These are phyloP conservation scores for Lepidocolaptes lacrymiger DNA, from an alignment of 2,797 vertebrate species.

Conservation along the genomic window DNA sequence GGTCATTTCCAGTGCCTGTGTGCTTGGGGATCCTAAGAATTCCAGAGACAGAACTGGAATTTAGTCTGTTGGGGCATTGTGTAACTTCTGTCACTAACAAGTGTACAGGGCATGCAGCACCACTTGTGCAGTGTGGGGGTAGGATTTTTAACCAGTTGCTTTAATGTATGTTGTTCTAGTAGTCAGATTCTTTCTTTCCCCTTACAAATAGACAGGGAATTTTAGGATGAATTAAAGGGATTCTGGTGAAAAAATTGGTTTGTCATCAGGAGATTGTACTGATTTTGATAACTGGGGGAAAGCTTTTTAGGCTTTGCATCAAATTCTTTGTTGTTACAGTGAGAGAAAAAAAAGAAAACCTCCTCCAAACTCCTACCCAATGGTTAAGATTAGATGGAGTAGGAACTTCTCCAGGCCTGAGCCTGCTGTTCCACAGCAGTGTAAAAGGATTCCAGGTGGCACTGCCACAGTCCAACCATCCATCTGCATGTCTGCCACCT, in stretches of 20 bases:
- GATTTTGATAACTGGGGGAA: neutral
- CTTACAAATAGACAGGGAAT: neutral
- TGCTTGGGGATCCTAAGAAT: neutral
- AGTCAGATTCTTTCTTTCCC: neutral
- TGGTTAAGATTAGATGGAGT: neutral
- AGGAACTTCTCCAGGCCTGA: neutral
- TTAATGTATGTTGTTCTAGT: neutral
- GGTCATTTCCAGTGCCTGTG: neutral
- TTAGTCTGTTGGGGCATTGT: neutral
- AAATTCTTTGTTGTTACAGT: neutral
- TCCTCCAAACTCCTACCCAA: neutral
- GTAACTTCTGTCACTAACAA: neutral
- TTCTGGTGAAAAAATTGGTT: neutral
- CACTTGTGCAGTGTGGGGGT: fast-evolving
- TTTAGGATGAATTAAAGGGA: neutral
- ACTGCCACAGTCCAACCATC: neutral
- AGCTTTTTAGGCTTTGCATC: neutral
- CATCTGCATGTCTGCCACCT: neutral
- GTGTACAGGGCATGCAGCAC: neutral
- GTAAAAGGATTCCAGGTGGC: neutral
- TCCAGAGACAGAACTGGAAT: neutral
- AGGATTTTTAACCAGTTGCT: neutral
- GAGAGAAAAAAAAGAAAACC: neutral
- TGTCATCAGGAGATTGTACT: neutral
- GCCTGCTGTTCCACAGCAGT: neutral